Percentiles rank a stretch among this genome's conserved stretches.
phyloP scores from a whole-genome alignment of 2,113 vertebrate species.

The Amphiprion ocellaris region DNA sequence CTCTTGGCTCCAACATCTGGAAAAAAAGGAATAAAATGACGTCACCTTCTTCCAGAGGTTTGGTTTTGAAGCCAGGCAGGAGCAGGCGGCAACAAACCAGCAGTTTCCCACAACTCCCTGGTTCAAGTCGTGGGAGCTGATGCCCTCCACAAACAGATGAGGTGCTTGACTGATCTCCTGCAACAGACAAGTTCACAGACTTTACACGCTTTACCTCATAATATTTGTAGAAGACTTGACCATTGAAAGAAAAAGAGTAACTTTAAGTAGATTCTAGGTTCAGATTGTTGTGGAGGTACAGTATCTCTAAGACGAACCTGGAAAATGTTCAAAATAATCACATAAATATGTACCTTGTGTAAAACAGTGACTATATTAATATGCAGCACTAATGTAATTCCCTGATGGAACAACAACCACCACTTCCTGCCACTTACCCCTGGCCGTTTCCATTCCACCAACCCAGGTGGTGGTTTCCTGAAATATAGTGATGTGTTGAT shows the following conservation, averaged over 20 bases:
- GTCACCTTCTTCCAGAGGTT: conserved; percentile 90
- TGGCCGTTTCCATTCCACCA: conserved; percentile 93
- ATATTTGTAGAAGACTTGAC: no score
- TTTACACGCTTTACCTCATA: no score
- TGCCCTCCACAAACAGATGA: conserved; percentile 89
- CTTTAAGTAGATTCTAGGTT: no score
- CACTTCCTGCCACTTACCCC: conserved; percentile 83
- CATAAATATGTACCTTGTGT: no score
- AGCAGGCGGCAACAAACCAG: conserved; percentile 93
- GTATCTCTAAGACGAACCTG: not conserved
- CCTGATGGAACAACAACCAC: not conserved
- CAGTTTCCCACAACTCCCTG: conserved; percentile 93
- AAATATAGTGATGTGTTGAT: conserved; percentile 89
- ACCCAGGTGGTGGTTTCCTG: conserved; percentile 78
- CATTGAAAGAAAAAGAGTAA: no score
- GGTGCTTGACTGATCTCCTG: conserved; percentile 90
- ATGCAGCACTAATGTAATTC: not conserved
- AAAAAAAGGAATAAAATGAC: not conserved
- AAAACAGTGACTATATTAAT: not conserved
- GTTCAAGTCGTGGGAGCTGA: conserved; percentile 92
- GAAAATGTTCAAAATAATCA: not conserved
- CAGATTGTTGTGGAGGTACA: no score
- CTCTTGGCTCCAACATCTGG: not conserved
- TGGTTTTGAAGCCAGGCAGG: conserved; percentile 90
- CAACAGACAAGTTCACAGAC: conserved; percentile 12